phyloP scores from a whole-genome alignment of 2,888 invertebrate species.

The Nemotelus pantherinus region DNA sequence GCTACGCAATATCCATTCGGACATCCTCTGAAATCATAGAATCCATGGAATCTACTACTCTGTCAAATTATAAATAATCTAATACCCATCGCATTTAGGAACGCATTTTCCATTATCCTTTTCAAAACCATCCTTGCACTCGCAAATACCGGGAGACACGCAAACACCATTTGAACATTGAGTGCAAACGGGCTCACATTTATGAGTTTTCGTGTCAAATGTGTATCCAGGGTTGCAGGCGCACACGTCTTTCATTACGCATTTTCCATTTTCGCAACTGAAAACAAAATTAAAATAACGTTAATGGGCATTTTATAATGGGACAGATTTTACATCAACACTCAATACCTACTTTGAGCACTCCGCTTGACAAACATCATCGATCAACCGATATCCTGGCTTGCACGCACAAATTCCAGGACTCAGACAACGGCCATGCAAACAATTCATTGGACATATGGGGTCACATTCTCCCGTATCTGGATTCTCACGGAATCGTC shows the following conservation, averaged over 20 bases:
- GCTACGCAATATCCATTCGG: conserved; percentile 60
- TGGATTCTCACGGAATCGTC: conserved; percentile 7
- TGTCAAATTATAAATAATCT: background rate
- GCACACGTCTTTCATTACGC: conserved; percentile 36
- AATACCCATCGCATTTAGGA: conserved; percentile 66
- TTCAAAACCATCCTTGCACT: conserved; percentile 60
- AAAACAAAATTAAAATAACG: background rate
- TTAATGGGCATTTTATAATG: background rate
- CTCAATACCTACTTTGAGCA: conserved; percentile 48
- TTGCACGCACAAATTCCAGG: conserved; percentile 68
- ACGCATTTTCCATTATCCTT: conserved; percentile 69
- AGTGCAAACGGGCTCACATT: conserved; percentile 49
- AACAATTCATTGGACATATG: conserved; percentile 34
- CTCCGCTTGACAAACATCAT: conserved; percentile 52
- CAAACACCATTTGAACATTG: conserved; percentile 60
- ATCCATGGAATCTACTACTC: background rate
- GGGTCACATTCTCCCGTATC: conserved; percentile 50
- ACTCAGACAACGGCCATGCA: conserved; percentile 64
- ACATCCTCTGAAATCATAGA: conserved; percentile 54
- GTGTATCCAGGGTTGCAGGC: conserved; percentile 41
- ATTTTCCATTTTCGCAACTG: conserved; percentile 44
- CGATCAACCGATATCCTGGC: conserved; percentile 57
- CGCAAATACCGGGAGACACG: conserved; percentile 57
- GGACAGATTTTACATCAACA: background rate
- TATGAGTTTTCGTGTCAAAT: background rate